These are phyloP conservation scores for Lynx canadensis DNA, from an alignment of 2,113 vertebrate species.

Conservation along the genomic window DNA sequence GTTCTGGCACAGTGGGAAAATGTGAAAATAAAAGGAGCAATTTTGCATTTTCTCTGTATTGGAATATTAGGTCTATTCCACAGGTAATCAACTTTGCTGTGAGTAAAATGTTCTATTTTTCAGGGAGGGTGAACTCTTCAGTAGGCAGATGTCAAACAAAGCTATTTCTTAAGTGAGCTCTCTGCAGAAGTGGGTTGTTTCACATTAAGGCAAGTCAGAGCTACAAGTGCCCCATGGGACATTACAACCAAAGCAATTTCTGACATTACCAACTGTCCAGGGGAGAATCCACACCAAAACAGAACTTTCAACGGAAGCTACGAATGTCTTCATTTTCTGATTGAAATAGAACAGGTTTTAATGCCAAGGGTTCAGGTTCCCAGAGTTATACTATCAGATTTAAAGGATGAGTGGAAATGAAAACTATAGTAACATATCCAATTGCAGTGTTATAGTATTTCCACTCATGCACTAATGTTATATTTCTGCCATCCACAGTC, in stretches of 20 bases:
- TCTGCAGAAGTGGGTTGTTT: constrained; percentile 62
- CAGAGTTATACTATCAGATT: background rate
- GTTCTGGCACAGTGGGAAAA: constrained; percentile 62
- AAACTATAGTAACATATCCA: background rate
- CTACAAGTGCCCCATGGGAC: background rate
- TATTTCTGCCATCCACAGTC: background rate
- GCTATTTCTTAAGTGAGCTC: constrained; percentile 62
- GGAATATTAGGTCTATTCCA: constrained; percentile 62
- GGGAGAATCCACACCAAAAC: background rate
- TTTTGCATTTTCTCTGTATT: constrained; percentile 68
- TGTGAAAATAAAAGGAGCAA: constrained; percentile 70
- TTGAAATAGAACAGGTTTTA: background rate
- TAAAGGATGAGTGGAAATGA: constrained; percentile 19
- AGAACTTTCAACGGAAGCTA: background rate
- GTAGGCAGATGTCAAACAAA: constrained; percentile 45
- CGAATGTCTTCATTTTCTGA: background rate
- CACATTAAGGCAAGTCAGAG: constrained; percentile 35
- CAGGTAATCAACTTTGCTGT: constrained; percentile 62
- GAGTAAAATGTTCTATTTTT: constrained; percentile 57
- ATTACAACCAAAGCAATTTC: background rate
- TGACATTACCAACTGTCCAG: background rate
- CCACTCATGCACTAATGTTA: background rate
- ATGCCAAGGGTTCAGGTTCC: background rate
- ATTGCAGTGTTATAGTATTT: background rate
- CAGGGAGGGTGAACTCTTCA: constrained; percentile 42